phyloP scores from a whole-genome alignment of 2,888 invertebrate genomes.

The Luperina testacea region DNA sequence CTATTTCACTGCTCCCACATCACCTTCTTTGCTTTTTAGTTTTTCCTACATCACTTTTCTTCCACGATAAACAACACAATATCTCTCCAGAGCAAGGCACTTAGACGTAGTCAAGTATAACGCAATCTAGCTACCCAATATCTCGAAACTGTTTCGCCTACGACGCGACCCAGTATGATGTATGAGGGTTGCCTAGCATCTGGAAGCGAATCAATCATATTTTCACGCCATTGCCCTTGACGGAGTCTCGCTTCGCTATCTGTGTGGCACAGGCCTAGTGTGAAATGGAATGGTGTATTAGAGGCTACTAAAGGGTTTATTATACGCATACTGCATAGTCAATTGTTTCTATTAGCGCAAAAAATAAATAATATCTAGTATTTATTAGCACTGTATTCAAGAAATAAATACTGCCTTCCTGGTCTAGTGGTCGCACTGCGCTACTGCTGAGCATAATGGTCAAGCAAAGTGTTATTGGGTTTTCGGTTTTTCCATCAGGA shows the following conservation, averaged over 20 bases:
- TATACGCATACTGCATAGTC: slow-evolving; percentile 19
- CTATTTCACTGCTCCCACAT: background rate
- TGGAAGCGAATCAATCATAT: slow-evolving; percentile 65
- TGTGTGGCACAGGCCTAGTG: slow-evolving; percentile 46
- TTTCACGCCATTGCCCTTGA: slow-evolving; percentile 55
- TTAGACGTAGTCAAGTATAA: slow-evolving; percentile 45
- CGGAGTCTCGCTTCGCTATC: slow-evolving; percentile 47
- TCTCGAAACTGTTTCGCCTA: slow-evolving; percentile 45
- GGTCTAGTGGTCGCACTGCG: background rate
- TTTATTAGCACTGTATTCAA: background rate
- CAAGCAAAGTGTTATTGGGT: background rate
- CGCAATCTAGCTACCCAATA: slow-evolving; percentile 56
- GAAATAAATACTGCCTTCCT: background rate
- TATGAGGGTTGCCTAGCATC: slow-evolving; percentile 49
- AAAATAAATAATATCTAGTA: background rate
- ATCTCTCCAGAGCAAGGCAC: slow-evolving; percentile 33
- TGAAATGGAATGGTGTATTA: slow-evolving; percentile 33
- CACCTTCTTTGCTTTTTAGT: background rate
- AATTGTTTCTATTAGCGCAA: slow-evolving; percentile 11
- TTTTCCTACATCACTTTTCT: slow-evolving; percentile 4
- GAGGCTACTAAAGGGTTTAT: slow-evolving; percentile 23
- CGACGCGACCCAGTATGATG: slow-evolving; percentile 43
- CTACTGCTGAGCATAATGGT: background rate
- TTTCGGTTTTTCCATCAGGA: background rate
- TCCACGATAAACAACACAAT: slow-evolving; percentile 20